Conservation (phyloP, 2,888 invertebrate genomes). For the Drosophila aldrichi region DNA sequence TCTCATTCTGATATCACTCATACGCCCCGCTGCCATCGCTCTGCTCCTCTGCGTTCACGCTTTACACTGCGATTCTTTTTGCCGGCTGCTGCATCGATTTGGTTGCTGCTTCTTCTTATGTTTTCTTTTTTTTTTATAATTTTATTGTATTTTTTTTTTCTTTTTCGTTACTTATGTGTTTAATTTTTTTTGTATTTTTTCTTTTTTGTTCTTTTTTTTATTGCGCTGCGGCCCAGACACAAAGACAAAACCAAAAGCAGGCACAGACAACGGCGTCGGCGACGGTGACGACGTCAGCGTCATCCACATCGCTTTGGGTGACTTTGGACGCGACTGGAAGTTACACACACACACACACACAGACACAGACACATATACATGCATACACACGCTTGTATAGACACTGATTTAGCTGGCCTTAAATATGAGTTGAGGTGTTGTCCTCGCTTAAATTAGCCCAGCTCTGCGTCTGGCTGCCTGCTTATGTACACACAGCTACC, state of each 20-base stretch:
- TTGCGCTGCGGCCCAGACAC: constrained; percentile 80
- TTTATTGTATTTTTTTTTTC: constrained; percentile 68
- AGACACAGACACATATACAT: constrained; percentile 24
- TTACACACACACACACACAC: constrained; percentile 42
- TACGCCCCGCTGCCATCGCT: constrained; percentile 62
- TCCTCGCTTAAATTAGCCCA: constrained; percentile 82
- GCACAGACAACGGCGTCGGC: constrained; percentile 56
- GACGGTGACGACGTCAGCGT: constrained; percentile 53
- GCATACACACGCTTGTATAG: constrained; percentile 22
- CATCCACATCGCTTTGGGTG: constrained; percentile 72
- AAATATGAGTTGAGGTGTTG: constrained; percentile 83
- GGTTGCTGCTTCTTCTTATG: constrained; percentile 33
- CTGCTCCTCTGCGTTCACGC: constrained; percentile 34
- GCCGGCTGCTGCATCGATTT: constrained; percentile 74
- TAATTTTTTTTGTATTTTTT: constrained; percentile 61
- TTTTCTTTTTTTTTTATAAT: constrained; percentile 55
- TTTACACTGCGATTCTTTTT: constrained; percentile 55
- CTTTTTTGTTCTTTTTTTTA: constrained; percentile 33
- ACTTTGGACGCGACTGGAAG: constrained; percentile 62
- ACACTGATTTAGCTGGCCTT: constrained; percentile 81
- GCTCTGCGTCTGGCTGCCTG: constrained; percentile 52
- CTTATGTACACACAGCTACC: constrained; percentile 23
- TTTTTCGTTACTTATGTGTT: constrained; percentile 74
- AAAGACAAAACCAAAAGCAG: constrained; percentile 78
- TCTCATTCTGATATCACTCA: constrained; percentile 70